Percentiles rank a stretch among this genome's conserved stretches.
Conservation (phyloP, 2,797 vertebrate genomes). For the Sitta carolinensis region DNA sequence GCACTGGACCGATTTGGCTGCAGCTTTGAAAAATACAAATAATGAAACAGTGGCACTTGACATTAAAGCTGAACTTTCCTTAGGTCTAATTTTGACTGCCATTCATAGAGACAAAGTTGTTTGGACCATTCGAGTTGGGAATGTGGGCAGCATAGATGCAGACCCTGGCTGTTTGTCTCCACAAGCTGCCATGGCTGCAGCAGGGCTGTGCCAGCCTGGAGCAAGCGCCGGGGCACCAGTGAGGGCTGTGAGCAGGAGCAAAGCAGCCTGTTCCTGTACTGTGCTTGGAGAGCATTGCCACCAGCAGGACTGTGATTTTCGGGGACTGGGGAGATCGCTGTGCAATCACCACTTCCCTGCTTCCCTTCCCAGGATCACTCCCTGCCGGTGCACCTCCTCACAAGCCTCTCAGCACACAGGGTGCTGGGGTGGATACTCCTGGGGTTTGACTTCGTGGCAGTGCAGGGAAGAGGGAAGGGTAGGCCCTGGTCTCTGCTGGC, state of each 20-base stretch:
- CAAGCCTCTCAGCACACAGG: rapidly evolving
- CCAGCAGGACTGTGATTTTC: rapidly evolving
- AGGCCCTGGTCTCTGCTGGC: neutral
- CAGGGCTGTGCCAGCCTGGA: neutral
- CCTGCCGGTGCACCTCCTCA: neutral
- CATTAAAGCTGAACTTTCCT: neutral
- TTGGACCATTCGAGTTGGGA: rapidly evolving
- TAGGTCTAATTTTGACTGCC: neutral
- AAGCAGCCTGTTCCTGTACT: rapidly evolving
- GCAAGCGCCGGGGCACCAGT: rapidly evolving
- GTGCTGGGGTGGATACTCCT: neutral
- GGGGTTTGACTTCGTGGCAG: neutral
- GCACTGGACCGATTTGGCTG: neutral
- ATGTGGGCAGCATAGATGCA: neutral
- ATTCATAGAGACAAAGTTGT: neutral
- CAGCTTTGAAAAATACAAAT: slow-evolving; percentile 7
- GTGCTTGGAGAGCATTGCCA: neutral
- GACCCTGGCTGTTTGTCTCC: neutral
- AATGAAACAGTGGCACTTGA: slow-evolving; percentile 17
- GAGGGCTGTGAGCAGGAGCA: rapidly evolving
- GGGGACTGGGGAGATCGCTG: neutral
- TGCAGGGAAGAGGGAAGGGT: neutral
- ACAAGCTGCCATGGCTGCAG: neutral
- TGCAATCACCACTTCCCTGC: neutral
- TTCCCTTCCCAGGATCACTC: neutral